Conservation (phyloP, 2,888 invertebrate genomes). For the Tolmerus cingulatus region DNA sequence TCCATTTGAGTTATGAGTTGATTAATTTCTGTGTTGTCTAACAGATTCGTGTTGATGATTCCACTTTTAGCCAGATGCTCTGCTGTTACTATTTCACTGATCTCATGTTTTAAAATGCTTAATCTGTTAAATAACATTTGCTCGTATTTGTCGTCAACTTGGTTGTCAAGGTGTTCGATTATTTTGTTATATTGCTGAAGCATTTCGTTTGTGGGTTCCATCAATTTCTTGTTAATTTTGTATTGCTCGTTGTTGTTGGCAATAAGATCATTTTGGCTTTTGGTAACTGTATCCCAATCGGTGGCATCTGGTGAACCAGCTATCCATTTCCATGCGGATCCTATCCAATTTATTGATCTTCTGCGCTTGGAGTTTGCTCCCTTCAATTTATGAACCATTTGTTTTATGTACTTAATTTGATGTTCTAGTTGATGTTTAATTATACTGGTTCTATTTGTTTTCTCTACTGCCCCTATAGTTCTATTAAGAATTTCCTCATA, state of each 20-base stretch:
- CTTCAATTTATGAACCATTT: neutral
- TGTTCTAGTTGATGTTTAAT: slow-evolving; percentile 23
- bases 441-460: neutral
- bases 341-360: slow-evolving; percentile 42
- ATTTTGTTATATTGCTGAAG: neutral
- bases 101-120: neutral
- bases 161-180: neutral
- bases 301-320: slow-evolving; percentile 34
- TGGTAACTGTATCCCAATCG: slow-evolving; percentile 8
- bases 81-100: slow-evolving; percentile 44
- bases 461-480: neutral
- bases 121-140: neutral
- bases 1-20: slow-evolving; percentile 40
- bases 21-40: slow-evolving; percentile 40
- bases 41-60: slow-evolving; percentile 43
- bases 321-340: slow-evolving; percentile 36
- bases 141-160: neutral
- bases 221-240: slow-evolving; percentile 20
- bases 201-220: slow-evolving; percentile 27
- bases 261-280: slow-evolving; percentile 14
- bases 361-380: neutral
- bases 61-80: slow-evolving; percentile 44
- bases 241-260: slow-evolving; percentile 33
- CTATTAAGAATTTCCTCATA: slow-evolving; percentile 14
- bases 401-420: slow-evolving; percentile 22